Conservation (phyloP, 2,797 vertebrate genomes). For the Lophius americanus region DNA sequence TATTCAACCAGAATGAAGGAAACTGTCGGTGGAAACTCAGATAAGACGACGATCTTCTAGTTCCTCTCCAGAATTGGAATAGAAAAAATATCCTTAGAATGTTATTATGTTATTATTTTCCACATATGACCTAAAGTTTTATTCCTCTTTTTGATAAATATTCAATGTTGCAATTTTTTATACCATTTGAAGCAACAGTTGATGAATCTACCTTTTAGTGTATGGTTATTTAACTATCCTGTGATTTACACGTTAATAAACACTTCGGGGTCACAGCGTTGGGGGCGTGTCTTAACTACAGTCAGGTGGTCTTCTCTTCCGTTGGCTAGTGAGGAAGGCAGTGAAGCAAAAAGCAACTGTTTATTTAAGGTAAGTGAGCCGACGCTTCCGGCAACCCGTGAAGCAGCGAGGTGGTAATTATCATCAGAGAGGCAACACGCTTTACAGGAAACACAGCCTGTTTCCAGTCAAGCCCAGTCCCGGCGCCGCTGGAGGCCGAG, state of each 20-base stretch:
- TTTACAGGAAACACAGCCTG: conserved; percentile 17
- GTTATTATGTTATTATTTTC: too few species aligned
- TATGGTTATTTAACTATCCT: background rate
- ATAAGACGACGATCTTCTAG: too few species aligned
- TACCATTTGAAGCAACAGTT: too few species aligned
- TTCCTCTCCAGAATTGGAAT: too few species aligned
- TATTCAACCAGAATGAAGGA: too few species aligned
- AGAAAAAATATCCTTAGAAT: too few species aligned
- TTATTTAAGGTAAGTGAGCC: conserved; percentile 30
- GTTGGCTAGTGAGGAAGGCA: conserved; percentile 5
- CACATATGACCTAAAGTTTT: too few species aligned
- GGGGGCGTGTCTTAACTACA: background rate
- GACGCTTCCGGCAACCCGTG: conserved; percentile 20
- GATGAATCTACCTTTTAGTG: too few species aligned
- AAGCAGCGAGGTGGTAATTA: conserved; percentile 24
- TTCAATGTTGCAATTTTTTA: too few species aligned
- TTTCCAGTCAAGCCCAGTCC: conserved; percentile 25
- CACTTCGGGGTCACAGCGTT: background rate
- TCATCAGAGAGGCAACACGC: conserved; percentile 42
- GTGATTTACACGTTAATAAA: background rate
- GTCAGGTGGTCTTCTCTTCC: conserved; percentile 18
- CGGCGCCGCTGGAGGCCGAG: conserved; percentile 16
- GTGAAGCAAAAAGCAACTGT: conserved; percentile 25
- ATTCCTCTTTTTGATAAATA: too few species aligned
- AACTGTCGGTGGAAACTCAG: too few species aligned